Conservation (phyloP, 2,113 vertebrate species). For the Menura novaehollandiae region DNA sequence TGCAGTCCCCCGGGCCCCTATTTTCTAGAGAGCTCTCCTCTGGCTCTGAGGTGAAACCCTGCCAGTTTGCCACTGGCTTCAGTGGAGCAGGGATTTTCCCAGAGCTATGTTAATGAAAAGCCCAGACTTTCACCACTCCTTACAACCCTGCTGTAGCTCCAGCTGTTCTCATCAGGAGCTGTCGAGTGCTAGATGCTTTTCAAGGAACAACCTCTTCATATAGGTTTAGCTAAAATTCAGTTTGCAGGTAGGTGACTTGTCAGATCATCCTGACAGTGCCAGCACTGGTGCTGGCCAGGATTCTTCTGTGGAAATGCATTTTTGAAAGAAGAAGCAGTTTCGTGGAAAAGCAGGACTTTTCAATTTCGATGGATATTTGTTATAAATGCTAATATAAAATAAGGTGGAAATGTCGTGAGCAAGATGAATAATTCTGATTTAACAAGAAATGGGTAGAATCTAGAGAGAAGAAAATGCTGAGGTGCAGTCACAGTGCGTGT, state of each 20-base stretch:
- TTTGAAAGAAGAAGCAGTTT: background rate
- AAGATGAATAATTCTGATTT: background rate
- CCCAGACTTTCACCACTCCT: background rate
- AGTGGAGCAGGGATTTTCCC: background rate
- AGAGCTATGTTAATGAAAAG: background rate
- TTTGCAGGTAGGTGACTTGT: background rate
- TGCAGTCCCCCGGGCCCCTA: background rate
- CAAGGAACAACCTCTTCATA: background rate
- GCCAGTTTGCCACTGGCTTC: background rate
- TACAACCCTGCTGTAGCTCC: background rate
- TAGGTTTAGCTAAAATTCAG: background rate
- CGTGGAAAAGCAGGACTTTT: background rate
- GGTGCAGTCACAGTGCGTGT: rapidly evolving
- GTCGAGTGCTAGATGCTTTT: background rate
- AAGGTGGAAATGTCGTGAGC: background rate
- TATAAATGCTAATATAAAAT: background rate
- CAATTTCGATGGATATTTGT: background rate
- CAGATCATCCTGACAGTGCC: background rate
- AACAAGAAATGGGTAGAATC: background rate
- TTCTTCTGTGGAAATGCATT: background rate
- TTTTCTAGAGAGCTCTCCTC: background rate
- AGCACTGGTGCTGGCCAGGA: background rate
- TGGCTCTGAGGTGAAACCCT: background rate
- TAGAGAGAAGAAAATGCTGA: background rate
- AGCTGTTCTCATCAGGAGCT: slow-evolving; percentile 45